Percentiles rank a stretch among this genome's conserved stretches.
Conservation (phyloP, 2,888 invertebrate species). For the Selenia dentaria region DNA sequence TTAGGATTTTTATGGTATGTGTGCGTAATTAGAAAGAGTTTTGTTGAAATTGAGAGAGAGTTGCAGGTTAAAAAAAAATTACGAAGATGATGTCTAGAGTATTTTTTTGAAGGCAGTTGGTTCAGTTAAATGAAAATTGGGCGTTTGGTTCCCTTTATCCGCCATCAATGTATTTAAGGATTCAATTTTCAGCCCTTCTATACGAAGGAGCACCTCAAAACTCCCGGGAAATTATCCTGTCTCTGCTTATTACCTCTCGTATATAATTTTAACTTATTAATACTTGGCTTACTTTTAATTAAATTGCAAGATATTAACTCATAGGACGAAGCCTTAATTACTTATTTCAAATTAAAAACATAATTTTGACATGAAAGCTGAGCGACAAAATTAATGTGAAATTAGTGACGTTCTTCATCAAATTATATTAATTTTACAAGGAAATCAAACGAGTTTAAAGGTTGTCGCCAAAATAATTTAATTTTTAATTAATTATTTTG, state of each 20-base stretch:
- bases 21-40: constrained; percentile 2
- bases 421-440: constrained; percentile 2
- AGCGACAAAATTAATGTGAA: constrained; percentile 13
- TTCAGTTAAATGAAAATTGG: too few species aligned
- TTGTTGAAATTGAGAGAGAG: too few species aligned
- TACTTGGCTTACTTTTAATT: constrained; percentile 22
- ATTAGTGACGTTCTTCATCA: constrained; percentile 15
- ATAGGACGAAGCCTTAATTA: constrained; percentile 17
- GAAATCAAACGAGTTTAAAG: not conserved
- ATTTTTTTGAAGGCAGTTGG: too few species aligned
- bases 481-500: not conserved
- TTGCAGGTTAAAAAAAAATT: too few species aligned
- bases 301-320: constrained; percentile 20
- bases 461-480: not conserved
- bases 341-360: constrained; percentile 19
- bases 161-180: too few species aligned
- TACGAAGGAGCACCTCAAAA: not conserved
- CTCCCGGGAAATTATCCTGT: constrained; percentile 22
- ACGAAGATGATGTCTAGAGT: too few species aligned
- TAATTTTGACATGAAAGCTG: constrained; percentile 15
- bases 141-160: too few species aligned
- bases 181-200: constrained; percentile 2
- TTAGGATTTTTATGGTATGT: constrained; percentile 5
- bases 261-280: constrained; percentile 22
- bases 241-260: constrained; percentile 12